phyloP scores from a whole-genome alignment of 2,113 vertebrate species.

The Phaethornis superciliosus region DNA sequence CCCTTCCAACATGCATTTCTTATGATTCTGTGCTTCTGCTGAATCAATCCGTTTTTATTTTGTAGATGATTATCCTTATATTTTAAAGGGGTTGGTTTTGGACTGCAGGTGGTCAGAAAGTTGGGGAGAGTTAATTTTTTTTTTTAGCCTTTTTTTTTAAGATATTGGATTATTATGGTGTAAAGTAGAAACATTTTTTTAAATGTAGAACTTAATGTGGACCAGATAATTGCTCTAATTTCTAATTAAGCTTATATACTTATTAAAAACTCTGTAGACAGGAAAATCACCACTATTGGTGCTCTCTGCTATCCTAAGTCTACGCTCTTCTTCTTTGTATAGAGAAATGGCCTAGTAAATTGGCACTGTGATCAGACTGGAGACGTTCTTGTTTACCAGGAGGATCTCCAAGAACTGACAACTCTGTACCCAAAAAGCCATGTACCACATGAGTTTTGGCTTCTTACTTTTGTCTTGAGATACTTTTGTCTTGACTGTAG shows the following conservation, averaged over 20 bases:
- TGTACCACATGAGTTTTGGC: not conserved
- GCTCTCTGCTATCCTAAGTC: not conserved
- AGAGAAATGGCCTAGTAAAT: not conserved
- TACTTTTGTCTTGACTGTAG: not conserved
- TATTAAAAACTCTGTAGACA: not conserved
- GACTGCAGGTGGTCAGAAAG: not conserved
- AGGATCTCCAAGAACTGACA: not conserved
- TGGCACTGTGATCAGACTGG: not conserved
- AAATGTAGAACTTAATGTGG: not conserved
- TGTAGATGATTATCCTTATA: not conserved
- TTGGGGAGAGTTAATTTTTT: not conserved
- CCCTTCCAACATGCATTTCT: not conserved
- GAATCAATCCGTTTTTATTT: not conserved
- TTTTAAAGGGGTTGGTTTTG: not conserved
- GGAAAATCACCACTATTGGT: not conserved
- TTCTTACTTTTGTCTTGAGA: not conserved
- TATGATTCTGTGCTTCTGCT: not conserved
- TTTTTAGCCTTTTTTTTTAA: not conserved
- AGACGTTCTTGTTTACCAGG: not conserved
- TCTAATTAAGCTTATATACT: not conserved
- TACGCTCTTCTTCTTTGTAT: not conserved
- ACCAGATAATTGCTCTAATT: not conserved
- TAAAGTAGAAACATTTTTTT: not conserved
- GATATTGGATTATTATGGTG: not conserved
- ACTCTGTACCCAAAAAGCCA: not conserved